A percentile compares a stretch with the other conserved stretches of the same genome.
Evolutionary conservation across 92 coral and sea anemone species (phyloP).

Genomic region (Bergia puertoricense): DNA sequence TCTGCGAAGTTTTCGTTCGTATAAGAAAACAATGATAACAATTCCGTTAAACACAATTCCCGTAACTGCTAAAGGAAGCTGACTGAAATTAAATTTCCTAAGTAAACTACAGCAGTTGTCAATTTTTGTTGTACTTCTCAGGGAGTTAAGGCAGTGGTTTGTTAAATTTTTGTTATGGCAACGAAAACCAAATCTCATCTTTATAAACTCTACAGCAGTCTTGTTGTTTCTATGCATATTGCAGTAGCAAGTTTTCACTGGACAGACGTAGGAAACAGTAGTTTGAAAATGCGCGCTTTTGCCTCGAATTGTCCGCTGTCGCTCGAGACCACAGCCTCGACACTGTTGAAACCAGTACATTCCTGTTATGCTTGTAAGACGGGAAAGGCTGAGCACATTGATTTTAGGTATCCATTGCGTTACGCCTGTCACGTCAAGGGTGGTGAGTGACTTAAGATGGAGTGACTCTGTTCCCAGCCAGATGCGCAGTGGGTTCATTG

Average conservation of each 20-base stretch:
- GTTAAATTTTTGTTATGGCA: background rate
- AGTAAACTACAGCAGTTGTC: background rate
- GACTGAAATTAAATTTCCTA: background rate
- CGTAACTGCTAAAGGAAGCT: background rate
- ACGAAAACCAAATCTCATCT: background rate
- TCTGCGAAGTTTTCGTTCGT: background rate
- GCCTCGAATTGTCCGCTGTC: background rate
- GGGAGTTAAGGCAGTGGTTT: background rate
- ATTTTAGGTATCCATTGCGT: background rate
- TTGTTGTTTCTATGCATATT: background rate
- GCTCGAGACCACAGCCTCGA: background rate
- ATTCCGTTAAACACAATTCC: background rate
- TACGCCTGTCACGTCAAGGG: constrained; percentile 8
- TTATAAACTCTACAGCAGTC: background rate
- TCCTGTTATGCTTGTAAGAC: background rate
- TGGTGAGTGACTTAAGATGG: background rate
- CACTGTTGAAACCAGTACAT: background rate
- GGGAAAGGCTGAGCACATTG: background rate
- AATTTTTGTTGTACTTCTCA: background rate
- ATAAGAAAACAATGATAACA: background rate
- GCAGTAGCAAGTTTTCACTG: background rate
- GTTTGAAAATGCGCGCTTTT: background rate
- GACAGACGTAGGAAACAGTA: background rate
- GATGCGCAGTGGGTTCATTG: constrained; percentile 11
- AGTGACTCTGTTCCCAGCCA: background rate